Conservation (phyloP, 1,140 invertebrate species). For the Drosophila dunni region DNA sequence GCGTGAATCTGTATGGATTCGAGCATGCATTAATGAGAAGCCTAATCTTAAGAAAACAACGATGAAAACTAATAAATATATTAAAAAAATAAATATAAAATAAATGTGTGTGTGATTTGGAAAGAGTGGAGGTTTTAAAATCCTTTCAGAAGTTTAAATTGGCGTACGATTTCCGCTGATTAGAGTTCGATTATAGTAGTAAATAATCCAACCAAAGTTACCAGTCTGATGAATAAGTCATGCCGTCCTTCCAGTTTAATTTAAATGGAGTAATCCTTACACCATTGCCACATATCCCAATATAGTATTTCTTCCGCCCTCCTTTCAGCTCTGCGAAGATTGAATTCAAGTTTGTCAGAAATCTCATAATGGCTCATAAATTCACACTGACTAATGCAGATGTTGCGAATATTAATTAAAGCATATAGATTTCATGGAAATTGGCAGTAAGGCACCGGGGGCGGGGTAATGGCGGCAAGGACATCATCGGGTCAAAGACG, state of each 20-base stretch:
- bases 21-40: slow-evolving; percentile 49
- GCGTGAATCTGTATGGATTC: slow-evolving; percentile 34
- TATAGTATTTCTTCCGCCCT: background rate
- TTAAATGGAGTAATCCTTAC: too few species aligned
- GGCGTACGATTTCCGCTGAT: too few species aligned
- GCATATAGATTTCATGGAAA: slow-evolving; percentile 67
- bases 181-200: too few species aligned
- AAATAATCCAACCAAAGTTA: too few species aligned
- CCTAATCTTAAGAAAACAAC: slow-evolving; percentile 61
- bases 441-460: background rate
- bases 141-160: too few species aligned
- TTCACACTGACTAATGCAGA: slow-evolving; percentile 54
- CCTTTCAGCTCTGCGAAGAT: background rate
- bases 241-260: too few species aligned
- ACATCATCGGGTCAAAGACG: background rate
- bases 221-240: too few species aligned
- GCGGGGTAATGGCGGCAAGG: background rate
- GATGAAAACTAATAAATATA: slow-evolving; percentile 71
- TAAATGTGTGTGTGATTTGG: background rate
- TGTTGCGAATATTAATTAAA: slow-evolving; percentile 74
- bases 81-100: slow-evolving; percentile 46
- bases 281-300: too few species aligned
- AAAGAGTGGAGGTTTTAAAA: too few species aligned
- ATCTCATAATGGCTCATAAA: slow-evolving; percentile 47
- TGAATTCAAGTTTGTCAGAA: background rate